Conservation (phyloP, 2,888 invertebrate genomes). For the Aspidapion aeneum region DNA sequence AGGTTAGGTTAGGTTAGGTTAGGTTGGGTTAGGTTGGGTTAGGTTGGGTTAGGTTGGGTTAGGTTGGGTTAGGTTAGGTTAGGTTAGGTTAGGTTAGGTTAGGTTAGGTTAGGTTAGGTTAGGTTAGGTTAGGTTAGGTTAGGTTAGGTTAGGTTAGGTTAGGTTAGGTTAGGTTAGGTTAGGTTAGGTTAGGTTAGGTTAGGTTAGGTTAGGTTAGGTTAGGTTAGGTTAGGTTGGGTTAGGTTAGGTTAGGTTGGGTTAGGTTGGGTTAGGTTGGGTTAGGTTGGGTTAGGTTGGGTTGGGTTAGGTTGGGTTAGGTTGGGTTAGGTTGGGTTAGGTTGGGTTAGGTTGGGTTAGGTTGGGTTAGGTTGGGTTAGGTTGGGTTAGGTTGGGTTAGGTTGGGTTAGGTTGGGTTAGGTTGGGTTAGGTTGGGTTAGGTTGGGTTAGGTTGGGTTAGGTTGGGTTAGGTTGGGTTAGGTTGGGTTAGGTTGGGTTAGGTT, state of each 20-base stretch:
- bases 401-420: background rate
- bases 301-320: conserved; percentile 6
- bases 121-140: background rate
- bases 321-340: background rate
- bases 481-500: conserved; percentile 8
- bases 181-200: conserved; percentile 9
- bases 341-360: background rate
- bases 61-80: background rate
- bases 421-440: background rate
- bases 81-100: background rate
- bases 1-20: too few species aligned
- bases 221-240: conserved; percentile 9
- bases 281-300: conserved; percentile 17
- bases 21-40: background rate
- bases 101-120: background rate
- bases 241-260: conserved; percentile 5
- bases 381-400: conserved; percentile 44
- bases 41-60: background rate
- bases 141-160: background rate
- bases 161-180: too few species aligned
- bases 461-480: conserved; percentile 4
- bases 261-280: conserved; percentile 13
- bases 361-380: conserved; percentile 18
- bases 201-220: conserved; percentile 23
- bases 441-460: conserved; percentile 5